Conservation (phyloP, 2,797 vertebrate genomes). For the Acipenser oxyrinchus region DNA sequence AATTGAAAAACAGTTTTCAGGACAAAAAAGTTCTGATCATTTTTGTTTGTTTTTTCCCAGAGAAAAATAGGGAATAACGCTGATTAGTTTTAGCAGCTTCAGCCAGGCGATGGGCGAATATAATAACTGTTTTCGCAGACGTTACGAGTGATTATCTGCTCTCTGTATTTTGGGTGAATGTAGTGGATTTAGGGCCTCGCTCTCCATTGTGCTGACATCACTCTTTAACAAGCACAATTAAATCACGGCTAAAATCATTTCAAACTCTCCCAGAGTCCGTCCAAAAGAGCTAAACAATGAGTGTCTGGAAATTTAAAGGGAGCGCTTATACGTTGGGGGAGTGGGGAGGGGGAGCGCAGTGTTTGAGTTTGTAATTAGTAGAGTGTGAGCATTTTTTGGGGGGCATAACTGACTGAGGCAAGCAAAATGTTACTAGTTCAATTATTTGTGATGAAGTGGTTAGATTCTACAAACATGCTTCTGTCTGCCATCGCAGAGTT, state of each 20-base stretch:
- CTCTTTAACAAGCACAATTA: slow-evolving; percentile 70
- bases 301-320: slow-evolving; percentile 57
- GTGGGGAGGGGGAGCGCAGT: slow-evolving; percentile 23
- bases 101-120: slow-evolving; percentile 77
- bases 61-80: slow-evolving; percentile 58
- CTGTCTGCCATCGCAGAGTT: too few relatives aligned
- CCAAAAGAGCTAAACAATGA: slow-evolving; percentile 54
- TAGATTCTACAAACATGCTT: too few relatives aligned
- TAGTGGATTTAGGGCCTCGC: slow-evolving; percentile 46
- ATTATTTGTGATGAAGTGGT: too few relatives aligned
- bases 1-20: slow-evolving; percentile 47
- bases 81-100: slow-evolving; percentile 80
- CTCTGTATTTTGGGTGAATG: slow-evolving; percentile 77
- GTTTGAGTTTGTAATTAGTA: not conserved
- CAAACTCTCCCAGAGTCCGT: slow-evolving; percentile 61
- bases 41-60: slow-evolving; percentile 48
- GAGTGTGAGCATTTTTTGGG: not conserved
- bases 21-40: slow-evolving; percentile 46
- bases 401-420: not conserved
- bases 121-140: slow-evolving; percentile 83
- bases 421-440: too few relatives aligned
- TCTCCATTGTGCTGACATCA: slow-evolving; percentile 73
- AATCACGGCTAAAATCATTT: slow-evolving; percentile 70
- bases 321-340: slow-evolving; percentile 22
- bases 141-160: slow-evolving; percentile 82